Conservation (phyloP, 1,140 invertebrate species). For the Lepidotrigona ventralis region DNA sequence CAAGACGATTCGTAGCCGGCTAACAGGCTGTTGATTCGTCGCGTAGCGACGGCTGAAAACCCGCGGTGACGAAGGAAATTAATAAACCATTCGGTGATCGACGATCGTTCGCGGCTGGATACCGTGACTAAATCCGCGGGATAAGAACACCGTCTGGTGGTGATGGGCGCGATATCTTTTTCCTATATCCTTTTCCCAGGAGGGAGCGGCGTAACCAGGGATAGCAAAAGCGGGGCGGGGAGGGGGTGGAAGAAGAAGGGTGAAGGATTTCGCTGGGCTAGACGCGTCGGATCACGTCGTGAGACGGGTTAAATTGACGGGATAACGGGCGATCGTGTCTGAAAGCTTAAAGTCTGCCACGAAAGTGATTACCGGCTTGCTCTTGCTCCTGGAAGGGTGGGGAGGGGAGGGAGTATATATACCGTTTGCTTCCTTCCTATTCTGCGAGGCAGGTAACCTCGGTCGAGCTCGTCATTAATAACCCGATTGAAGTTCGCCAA, state of each 20-base stretch:
- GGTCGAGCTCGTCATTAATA: slow-evolving; percentile 52
- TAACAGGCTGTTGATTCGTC: background rate
- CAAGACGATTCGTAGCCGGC: background rate
- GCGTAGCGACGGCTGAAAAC: background rate
- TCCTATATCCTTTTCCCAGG: slow-evolving; percentile 2
- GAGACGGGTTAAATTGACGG: slow-evolving; percentile 63
- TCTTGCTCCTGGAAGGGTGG: background rate
- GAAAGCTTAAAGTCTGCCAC: slow-evolving; percentile 63
- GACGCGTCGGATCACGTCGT: slow-evolving; percentile 51
- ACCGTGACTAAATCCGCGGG: slow-evolving; percentile 21
- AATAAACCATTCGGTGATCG: slow-evolving; percentile 27
- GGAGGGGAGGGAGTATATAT: background rate
- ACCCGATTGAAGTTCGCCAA: slow-evolving; percentile 58
- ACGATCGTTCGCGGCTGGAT: background rate
- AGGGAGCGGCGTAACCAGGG: background rate
- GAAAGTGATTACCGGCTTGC: slow-evolving; percentile 61
- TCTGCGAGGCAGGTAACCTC: background rate
- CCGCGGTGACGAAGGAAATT: background rate
- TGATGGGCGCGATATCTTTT: slow-evolving; percentile 39
- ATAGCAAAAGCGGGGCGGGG: too few species aligned
- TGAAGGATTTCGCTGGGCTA: slow-evolving; percentile 29
- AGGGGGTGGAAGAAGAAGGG: background rate
- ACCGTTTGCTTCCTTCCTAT: background rate
- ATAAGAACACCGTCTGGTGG: slow-evolving; percentile 36
- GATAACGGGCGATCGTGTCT: slow-evolving; percentile 62